Evolutionary conservation across 1,140 invertebrate species (phyloP).

Genomic region (Heliconius himera): DNA sequence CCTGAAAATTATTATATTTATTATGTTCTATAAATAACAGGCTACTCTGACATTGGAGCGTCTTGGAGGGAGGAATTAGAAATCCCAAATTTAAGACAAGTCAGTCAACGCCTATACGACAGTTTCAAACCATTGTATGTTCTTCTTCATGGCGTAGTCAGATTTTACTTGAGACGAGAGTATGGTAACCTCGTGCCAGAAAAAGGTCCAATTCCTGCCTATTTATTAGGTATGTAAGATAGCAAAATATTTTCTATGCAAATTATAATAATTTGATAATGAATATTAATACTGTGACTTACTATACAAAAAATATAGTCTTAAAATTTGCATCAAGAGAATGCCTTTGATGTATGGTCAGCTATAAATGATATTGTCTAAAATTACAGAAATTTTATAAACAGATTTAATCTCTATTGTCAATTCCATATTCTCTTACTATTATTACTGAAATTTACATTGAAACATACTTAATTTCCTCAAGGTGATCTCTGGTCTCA

Average conservation of each 20-base stretch:
- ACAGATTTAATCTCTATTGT: too few species aligned
- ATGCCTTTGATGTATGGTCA: too few species aligned
- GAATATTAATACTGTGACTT: too few species aligned
- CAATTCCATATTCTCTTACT: too few species aligned
- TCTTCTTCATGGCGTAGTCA: conserved; percentile 86
- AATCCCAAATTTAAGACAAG: conserved; percentile 76
- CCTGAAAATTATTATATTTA: neutral
- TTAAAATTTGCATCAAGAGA: too few species aligned
- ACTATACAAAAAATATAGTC: too few species aligned
- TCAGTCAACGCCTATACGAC: conserved; percentile 82
- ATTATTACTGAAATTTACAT: too few species aligned
- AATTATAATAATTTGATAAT: too few species aligned
- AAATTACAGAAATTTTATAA: too few species aligned
- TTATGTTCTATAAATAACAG: conserved; percentile 57
- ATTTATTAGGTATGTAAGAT: conserved; percentile 58
- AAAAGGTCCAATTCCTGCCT: conserved; percentile 79
- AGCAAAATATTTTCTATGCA: too few species aligned
- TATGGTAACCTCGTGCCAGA: conserved; percentile 61
- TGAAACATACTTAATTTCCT: neutral
- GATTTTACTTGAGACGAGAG: conserved; percentile 61
- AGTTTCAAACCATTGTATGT: conserved; percentile 85
- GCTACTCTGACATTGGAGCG: conserved; percentile 83
- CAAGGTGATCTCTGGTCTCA: conserved; percentile 83
- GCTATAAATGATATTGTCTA: too few species aligned
- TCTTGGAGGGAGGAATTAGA: conserved; percentile 84